Percentiles rank a stretch among this genome's conserved stretches.
Conservation (phyloP, 2,888 invertebrate genomes). For the Andrena marginata region DNA sequence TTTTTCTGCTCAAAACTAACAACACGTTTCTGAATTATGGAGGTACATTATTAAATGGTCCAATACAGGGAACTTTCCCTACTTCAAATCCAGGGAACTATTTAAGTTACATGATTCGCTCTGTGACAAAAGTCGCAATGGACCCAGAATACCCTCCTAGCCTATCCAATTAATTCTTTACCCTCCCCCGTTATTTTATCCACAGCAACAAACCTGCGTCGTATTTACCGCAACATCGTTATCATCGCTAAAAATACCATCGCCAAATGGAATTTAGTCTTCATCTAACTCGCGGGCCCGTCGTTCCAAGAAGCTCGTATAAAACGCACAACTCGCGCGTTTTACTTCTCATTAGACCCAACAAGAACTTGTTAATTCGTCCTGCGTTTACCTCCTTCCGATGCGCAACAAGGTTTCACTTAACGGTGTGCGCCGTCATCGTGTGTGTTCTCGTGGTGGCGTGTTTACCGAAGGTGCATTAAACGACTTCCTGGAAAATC, state of each 20-base stretch:
- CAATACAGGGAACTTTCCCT: too few relatives aligned
- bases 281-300: neutral
- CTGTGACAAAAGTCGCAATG: too few relatives aligned
- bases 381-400: conserved; percentile 8
- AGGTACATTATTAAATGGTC: too few relatives aligned
- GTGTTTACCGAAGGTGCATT: conserved; percentile 8
- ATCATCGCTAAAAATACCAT: neutral
- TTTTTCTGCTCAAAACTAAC: too few relatives aligned
- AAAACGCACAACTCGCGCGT: neutral
- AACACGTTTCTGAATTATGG: too few relatives aligned
- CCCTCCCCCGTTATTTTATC: too few relatives aligned
- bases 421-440: neutral
- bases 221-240: neutral
- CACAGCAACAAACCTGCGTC: too few relatives aligned
- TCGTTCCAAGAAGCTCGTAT: neutral
- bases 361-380: conserved; percentile 5
- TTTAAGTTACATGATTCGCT: too few relatives aligned
- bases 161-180: too few relatives aligned
- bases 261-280: neutral
- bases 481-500: conserved; percentile 40
- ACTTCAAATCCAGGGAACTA: too few relatives aligned
- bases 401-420: conserved; percentile 1
- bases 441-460: neutral
- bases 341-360: neutral
- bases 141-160: too few relatives aligned